Base-by-base conservation (phyloP, 1,140 invertebrate genomes). In the Holcopasites calliopsidis region DNA sequence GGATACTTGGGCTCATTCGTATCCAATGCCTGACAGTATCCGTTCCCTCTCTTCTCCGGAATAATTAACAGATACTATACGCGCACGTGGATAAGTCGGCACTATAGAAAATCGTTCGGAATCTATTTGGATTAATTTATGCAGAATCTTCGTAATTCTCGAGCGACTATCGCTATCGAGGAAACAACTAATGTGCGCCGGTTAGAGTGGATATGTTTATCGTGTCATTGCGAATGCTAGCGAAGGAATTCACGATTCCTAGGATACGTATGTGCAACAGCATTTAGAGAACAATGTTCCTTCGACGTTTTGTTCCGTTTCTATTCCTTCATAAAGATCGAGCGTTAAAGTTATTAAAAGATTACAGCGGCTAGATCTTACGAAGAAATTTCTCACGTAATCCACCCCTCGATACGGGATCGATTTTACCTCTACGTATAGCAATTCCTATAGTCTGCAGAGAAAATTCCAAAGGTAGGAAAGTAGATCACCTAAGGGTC, bases 391-490 rank as follows among this genome's bases (percentile, higher is more conserved):
- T 55, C 66, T 13, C 42, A 3, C 16, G n/a, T 5, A 26, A 44
- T 3, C 21, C 2, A n/a, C 26, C 28, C 26, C 52, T 61, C 38
- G 38, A 26, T 1, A 21, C 28, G 42, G 23, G 3, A 28, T 35
- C 50, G 52, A 1, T 54, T 3, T 38, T 31, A 44, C n/a, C 72
- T 72, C 61, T 85, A 82, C 58, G 18, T 52, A 35, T 83, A 80
- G 65, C 81, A 84, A 87, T 87, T 87, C 81, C 83, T 87, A 86
- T 78, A 80, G 76, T 83, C 64, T 84, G 83, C 83, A 86, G 83
- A 86, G 66, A 80, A 62, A 38, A 52, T 79, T 76, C 33, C n/a
- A 72, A 74, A 82, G 42, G 21, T 73, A 81, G 57, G 52, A 38
- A 13, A 35, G 44, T 58, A 28, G 42, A 57, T 66, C 26, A 52